These are phyloP conservation scores for Cetoscarus ocellatus DNA, from an alignment of 2,797 vertebrate species.

Conservation along the genomic window DNA sequence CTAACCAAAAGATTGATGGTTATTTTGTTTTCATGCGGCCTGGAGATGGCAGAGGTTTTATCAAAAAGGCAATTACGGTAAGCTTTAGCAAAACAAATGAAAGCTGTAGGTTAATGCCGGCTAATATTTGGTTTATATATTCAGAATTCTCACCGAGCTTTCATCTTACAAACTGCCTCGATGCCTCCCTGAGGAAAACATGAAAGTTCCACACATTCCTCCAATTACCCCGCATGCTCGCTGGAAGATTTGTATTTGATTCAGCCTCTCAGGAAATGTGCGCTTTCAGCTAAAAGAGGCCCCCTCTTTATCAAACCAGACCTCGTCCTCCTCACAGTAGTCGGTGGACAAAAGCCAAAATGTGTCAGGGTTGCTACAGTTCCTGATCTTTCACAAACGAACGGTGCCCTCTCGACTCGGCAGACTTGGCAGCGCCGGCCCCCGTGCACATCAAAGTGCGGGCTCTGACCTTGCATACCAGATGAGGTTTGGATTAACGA, in stretches of 20 bases:
- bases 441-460: slow-evolving; percentile 70
- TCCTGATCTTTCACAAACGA: slow-evolving; percentile 63
- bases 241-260: slow-evolving; percentile 50
- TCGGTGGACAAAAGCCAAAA: slow-evolving; percentile 64
- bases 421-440: slow-evolving; percentile 59
- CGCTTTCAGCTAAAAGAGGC: slow-evolving; percentile 41
- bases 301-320: slow-evolving; percentile 46
- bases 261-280: slow-evolving; percentile 50
- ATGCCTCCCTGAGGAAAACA: slow-evolving; percentile 49
- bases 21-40: slow-evolving; percentile 8
- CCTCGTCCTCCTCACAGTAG: slow-evolving; percentile 69
- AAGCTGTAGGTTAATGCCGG: slow-evolving; percentile 3
- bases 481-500: slow-evolving; percentile 80
- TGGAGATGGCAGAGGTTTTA: neutral
- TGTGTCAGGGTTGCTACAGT: slow-evolving; percentile 59
- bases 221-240: slow-evolving; percentile 43
- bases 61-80: neutral
- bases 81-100: slow-evolving; percentile 9
- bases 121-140: slow-evolving; percentile 29
- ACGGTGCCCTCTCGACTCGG: slow-evolving; percentile 53
- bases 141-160: slow-evolving; percentile 20
- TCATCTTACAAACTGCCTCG: slow-evolving; percentile 25
- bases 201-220: slow-evolving; percentile 60
- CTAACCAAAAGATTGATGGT: slow-evolving; percentile 2
- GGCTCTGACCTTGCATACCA: slow-evolving; percentile 81